Evolutionary conservation across 2,113 vertebrate species (phyloP).

Genomic region (Halichoeres trimaculatus): DNA sequence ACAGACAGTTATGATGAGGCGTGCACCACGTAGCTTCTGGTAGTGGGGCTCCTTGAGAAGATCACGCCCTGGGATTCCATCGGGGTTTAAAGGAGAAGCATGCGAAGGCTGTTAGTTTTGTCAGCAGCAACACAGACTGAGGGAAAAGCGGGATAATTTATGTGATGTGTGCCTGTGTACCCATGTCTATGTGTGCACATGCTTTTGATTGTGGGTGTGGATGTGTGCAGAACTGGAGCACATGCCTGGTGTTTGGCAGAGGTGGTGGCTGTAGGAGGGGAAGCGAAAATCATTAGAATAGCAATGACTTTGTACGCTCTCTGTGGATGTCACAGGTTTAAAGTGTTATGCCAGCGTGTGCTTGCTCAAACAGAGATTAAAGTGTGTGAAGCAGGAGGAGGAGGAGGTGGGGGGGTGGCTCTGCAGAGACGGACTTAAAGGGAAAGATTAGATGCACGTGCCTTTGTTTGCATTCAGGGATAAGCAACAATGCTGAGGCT

Average conservation of each 20-base stretch:
- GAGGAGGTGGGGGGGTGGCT: no score
- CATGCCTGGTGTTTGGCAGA: slow-evolving; percentile 23
- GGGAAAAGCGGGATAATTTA: slow-evolving; percentile 31
- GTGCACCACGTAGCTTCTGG: slow-evolving; percentile 2
- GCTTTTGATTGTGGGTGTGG: slow-evolving; percentile 39
- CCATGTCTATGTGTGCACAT: slow-evolving; percentile 5
- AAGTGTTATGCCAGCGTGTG: slow-evolving; percentile 72
- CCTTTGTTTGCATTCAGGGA: slow-evolving; percentile 70
- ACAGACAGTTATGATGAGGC: slow-evolving; percentile 88
- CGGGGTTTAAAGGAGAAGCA: slow-evolving; percentile 31
- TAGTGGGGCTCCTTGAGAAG: slow-evolving; percentile 28
- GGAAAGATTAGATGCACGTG: slow-evolving; percentile 64
- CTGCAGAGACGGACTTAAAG: slow-evolving; percentile 48
- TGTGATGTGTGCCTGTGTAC: slow-evolving; percentile 18
- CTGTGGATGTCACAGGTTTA: slow-evolving; percentile 51
- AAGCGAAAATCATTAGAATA: slow-evolving; percentile 85
- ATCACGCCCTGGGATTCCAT: slow-evolving; percentile 46
- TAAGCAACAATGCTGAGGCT: slow-evolving; percentile 48
- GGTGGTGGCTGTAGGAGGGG: slow-evolving; percentile 46
- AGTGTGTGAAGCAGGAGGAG: slow-evolving; percentile 50
- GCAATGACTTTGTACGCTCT: slow-evolving; percentile 83
- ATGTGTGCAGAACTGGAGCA: slow-evolving; percentile 25
- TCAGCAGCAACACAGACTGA: slow-evolving; percentile 19
- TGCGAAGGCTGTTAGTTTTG: slow-evolving; percentile 30
- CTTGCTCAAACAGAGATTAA: slow-evolving; percentile 89